A percentile compares a stretch with the other conserved stretches of the same genome.
Conservation (phyloP, 2,888 invertebrate species). For the Trichogramma evanescens region DNA sequence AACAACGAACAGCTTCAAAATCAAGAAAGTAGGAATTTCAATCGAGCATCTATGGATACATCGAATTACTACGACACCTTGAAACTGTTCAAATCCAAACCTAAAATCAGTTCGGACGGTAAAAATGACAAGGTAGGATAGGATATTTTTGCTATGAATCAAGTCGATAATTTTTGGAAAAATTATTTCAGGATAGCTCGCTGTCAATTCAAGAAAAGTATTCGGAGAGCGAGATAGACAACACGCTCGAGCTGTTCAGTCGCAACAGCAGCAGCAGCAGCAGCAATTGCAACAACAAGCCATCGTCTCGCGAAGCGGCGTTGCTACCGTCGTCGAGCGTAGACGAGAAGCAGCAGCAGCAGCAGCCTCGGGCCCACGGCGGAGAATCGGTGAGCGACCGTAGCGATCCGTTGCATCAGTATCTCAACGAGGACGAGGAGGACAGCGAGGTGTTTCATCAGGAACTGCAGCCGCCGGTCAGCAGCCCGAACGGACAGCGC, state of each 20-base stretch:
- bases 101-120: slow-evolving; percentile 21
- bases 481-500: slow-evolving; percentile 41
- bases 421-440: slow-evolving; percentile 47
- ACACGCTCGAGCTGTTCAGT: slow-evolving; percentile 26
- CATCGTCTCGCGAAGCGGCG: slow-evolving; percentile 12
- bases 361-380: slow-evolving; percentile 44
- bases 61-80: slow-evolving; percentile 41
- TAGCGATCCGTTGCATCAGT: slow-evolving; percentile 72
- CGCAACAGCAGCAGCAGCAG: not conserved
- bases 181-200: not conserved
- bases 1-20: slow-evolving; percentile 2
- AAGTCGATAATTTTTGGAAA: not conserved
- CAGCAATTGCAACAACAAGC: slow-evolving; percentile 6
- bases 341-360: slow-evolving; percentile 5
- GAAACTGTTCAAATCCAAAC: slow-evolving; percentile 37
- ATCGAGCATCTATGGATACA: slow-evolving; percentile 24
- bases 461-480: slow-evolving; percentile 4
- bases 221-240: slow-evolving; percentile 20
- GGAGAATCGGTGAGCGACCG: slow-evolving; percentile 63
- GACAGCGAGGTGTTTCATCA: slow-evolving; percentile 45
- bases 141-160: not conserved
- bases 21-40: slow-evolving; percentile 27
- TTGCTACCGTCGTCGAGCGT: slow-evolving; percentile 5
- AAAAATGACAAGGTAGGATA: slow-evolving; percentile 13
- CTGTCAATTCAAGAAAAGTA: not conserved